Base-by-base conservation (phyloP, 2,113 vertebrate genomes). In the Lota lota region DNA sequence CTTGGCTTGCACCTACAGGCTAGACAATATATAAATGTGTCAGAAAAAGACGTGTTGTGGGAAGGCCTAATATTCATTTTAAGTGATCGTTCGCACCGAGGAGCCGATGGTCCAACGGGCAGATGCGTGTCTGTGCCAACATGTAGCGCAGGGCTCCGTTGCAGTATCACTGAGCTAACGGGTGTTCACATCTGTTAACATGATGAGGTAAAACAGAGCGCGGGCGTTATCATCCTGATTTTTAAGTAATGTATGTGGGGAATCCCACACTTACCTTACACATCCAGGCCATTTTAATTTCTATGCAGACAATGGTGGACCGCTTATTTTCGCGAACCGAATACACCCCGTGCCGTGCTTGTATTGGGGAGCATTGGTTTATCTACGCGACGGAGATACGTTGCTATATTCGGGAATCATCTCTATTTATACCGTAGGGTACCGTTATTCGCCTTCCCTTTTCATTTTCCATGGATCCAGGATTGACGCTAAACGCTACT, bases 271-370 rank as follows among this genome's bases (percentile, higher is more conserved):
- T 90, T 84, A 93, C 92, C 92, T 93, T 93, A 79, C 91, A 91
- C 69, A 93, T 87, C 91, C 91, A 93, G 90, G 91, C 91, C 92
- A 89, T 90, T 73, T 84, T 88, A 76, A 78, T 80, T 84, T 70
- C 16, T 56, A n/a, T 66, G 73, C 79, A 76, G 76, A 88, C 89
- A 86, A 87, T 85, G 84, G 85, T 75, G 79, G 77, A 62, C 66
- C 75, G 79, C 77, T 82, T 33, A 61, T 61, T 70, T 75, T 75
- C 67, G 58, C 76, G 61, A 22, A 64, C 12, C 66, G 56, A 20
- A 61, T 22, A 4, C 33, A 20, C 70, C 53, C 70, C 53, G 69
- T 47, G 66, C 78, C 66, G 57, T 56, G 10, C 72, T 71, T 72
- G 65, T 61, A 7, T 58, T 56, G 67, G 4, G 1, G 63, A 21